Conservation (phyloP, 2,888 invertebrate genomes). For the Eupithecia subumbrata region DNA sequence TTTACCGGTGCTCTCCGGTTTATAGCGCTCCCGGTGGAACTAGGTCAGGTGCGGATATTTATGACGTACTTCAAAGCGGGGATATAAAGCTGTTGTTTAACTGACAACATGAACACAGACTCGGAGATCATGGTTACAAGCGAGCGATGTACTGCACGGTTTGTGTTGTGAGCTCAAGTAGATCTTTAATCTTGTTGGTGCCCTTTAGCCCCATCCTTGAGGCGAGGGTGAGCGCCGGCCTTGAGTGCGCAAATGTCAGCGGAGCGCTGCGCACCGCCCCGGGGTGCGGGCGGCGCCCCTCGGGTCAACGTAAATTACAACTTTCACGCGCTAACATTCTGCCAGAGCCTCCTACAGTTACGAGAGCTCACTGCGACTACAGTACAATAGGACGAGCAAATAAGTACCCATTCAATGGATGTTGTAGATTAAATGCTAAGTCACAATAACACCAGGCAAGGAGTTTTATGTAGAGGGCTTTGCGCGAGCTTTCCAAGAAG, state of each 20-base stretch:
- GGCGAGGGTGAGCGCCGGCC: background rate
- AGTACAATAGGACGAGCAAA: no score
- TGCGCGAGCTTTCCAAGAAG: slow-evolving; percentile 11
- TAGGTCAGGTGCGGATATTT: slow-evolving; percentile 22
- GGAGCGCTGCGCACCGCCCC: no score
- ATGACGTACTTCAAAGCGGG: background rate
- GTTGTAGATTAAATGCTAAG: background rate
- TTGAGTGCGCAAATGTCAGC: background rate
- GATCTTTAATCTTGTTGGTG: background rate
- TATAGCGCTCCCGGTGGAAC: slow-evolving; percentile 2
- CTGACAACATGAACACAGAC: background rate
- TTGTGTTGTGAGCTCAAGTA: background rate
- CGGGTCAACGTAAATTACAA: background rate
- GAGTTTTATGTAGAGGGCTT: background rate
- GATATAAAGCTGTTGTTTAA: background rate
- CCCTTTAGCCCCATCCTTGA: background rate
- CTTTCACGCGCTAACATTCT: background rate
- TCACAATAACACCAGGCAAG: background rate
- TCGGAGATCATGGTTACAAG: background rate
- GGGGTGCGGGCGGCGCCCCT: slow-evolving; percentile 12
- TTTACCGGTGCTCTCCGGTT: slow-evolving; percentile 10
- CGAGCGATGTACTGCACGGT: background rate
- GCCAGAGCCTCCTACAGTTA: no score
- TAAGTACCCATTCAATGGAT: background rate
- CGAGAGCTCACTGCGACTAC: no score